These are phyloP conservation scores for Carassius auratus DNA, from an alignment of 2,113 vertebrate genomes.

Conservation along the genomic window DNA sequence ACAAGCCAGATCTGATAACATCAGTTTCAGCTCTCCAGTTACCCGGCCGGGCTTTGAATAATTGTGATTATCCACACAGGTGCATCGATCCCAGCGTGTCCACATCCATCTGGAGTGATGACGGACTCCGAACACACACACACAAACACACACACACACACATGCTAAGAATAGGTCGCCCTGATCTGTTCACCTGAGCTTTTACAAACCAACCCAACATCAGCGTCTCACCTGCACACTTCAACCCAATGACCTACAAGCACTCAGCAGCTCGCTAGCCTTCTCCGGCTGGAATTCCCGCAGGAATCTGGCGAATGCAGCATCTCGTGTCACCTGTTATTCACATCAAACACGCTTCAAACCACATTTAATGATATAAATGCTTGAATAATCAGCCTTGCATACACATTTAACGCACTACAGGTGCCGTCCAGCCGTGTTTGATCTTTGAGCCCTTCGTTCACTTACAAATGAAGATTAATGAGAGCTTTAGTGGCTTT, in stretches of 20 bases:
- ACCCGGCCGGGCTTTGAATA: conserved; percentile 50
- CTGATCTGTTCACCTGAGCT: neutral
- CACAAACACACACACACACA: neutral
- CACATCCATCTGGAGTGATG: neutral
- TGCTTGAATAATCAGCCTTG: neutral
- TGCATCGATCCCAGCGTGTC: conserved; percentile 39
- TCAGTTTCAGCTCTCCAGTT: conserved; percentile 48
- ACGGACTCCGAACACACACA: too few relatives aligned
- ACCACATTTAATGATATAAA: neutral
- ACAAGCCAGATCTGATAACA: conserved; percentile 38
- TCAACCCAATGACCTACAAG: neutral
- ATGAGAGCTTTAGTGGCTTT: neutral
- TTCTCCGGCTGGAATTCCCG: too few relatives aligned
- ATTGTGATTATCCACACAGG: conserved; percentile 57
- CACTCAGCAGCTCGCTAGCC: too few relatives aligned
- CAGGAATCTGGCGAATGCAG: neutral
- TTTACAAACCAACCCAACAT: too few relatives aligned
- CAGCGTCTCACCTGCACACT: neutral
- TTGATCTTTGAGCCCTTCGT: neutral
- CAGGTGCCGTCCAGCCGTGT: neutral
- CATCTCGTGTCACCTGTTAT: conserved; percentile 31
- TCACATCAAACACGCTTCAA: conserved; percentile 1
- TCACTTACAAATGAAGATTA: neutral
- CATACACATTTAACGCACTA: neutral
- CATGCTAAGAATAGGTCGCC: conserved; percentile 2